A percentile compares a stretch with the other conserved stretches of the same genome.
These are phyloP conservation scores for Phoeniculus purpureus DNA, from an alignment of 2,797 vertebrate genomes.

Conservation along the genomic window DNA sequence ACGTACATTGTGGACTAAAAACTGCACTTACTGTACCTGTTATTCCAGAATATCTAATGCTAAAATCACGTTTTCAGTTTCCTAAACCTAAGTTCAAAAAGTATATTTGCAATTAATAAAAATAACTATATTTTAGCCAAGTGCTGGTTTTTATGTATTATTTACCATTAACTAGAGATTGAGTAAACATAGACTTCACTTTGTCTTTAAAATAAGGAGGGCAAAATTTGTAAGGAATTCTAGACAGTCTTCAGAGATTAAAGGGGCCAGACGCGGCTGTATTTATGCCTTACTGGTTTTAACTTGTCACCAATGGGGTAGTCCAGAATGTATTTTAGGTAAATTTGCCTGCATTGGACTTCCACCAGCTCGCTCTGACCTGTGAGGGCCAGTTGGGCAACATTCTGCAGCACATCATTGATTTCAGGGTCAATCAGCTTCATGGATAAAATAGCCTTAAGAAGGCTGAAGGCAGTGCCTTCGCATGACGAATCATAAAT, in stretches of 20 bases:
- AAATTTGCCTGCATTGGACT: constrained; percentile 95
- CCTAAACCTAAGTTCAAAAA: not conserved
- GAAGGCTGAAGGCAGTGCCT: constrained; percentile 93
- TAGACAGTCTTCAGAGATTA: too few relatives aligned
- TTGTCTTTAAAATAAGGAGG: not conserved
- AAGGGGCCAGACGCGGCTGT: too few relatives aligned
- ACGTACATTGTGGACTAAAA: constrained; percentile 49
- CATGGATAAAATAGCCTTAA: constrained; percentile 94
- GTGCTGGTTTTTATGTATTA: not conserved
- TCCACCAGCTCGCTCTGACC: constrained; percentile 87
- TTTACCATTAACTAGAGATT: not conserved
- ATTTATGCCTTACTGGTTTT: constrained; percentile 47
- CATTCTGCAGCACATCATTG: constrained; percentile 90
- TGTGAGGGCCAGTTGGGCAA: constrained; percentile 88
- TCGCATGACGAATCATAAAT: constrained; percentile 94
- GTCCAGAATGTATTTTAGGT: constrained; percentile 94
- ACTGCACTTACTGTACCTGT: constrained; percentile 17
- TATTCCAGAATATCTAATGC: constrained; percentile 44
- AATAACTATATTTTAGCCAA: not conserved
- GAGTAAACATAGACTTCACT: not conserved
- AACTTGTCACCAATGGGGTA: constrained; percentile 93
- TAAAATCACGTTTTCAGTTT: constrained; percentile 69
- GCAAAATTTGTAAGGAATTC: too few relatives aligned
- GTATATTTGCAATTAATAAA: not conserved
- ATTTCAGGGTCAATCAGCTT: constrained; percentile 96